Conservation (phyloP, 2,797 vertebrate genomes). For the Eidolon dupreanum region DNA sequence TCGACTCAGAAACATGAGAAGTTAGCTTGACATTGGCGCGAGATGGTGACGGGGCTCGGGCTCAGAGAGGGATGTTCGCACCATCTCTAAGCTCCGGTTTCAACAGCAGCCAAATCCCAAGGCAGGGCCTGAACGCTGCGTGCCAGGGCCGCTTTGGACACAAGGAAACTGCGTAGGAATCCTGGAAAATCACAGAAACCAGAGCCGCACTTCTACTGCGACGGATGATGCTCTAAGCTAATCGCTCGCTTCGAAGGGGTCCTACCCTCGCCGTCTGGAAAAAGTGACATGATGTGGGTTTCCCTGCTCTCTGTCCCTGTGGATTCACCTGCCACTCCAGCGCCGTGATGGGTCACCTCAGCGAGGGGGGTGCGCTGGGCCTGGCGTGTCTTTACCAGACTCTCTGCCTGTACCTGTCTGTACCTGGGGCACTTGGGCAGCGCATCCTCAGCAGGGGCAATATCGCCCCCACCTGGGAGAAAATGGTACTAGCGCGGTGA, state of each 20-base stretch:
- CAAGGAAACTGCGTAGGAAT: not conserved
- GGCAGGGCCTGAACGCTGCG: not conserved
- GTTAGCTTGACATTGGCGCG: slow-evolving; percentile 44
- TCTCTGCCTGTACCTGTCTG: not conserved
- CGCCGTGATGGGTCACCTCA: too few relatives aligned
- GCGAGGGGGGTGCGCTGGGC: not conserved
- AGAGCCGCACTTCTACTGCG: not conserved
- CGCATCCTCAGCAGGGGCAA: not conserved
- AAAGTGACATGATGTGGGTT: accelerated
- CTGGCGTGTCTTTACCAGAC: not conserved
- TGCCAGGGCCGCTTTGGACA: not conserved
- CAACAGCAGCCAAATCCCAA: not conserved
- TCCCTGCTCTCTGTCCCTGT: not conserved
- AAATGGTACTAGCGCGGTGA: not conserved
- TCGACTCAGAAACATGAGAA: slow-evolving; percentile 58
- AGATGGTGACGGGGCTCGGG: slow-evolving; percentile 39
- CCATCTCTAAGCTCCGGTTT: not conserved
- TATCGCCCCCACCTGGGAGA: not conserved
- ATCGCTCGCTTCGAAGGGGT: not conserved
- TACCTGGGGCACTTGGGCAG: not conserved
- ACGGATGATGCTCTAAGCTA: not conserved
- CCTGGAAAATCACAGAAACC: not conserved
- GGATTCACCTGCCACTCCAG: not conserved
- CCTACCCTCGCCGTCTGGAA: not conserved
- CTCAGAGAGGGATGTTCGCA: not conserved